Evolutionary conservation across 2,797 vertebrate species (phyloP).

Genomic region (Acrossocheilus wenchowensis): DNA sequence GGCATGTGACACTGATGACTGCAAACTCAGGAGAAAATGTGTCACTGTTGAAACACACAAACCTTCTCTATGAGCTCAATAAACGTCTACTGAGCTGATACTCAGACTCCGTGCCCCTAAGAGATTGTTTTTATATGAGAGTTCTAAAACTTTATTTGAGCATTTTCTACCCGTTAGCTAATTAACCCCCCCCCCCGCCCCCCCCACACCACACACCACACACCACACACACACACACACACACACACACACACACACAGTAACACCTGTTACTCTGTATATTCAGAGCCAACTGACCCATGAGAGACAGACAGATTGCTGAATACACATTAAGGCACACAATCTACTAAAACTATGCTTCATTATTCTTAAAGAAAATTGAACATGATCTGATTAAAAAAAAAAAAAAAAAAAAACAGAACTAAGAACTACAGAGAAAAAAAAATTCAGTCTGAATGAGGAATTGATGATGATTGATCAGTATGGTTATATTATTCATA

Average conservation of each 20-base stretch:
- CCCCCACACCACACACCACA: not conserved
- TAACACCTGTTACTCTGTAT: constrained; percentile 4
- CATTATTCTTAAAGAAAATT: not conserved
- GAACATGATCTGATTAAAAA: not conserved
- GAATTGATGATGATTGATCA: not conserved
- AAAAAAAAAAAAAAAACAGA: not conserved
- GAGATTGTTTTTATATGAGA: not conserved
- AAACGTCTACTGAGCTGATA: not conserved
- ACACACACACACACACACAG: not conserved
- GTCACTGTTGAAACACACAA: constrained; percentile 20
- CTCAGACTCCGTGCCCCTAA: not conserved
- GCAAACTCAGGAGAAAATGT: constrained; percentile 19
- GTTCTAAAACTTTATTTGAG: not conserved
- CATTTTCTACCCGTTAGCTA: not conserved
- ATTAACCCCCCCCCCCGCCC: too few species aligned
- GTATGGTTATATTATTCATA: not conserved
- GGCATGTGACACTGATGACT: not conserved
- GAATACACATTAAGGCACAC: constrained; percentile 52
- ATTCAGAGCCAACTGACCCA: constrained; percentile 6
- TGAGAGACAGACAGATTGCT: constrained; percentile 66
- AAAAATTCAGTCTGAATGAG: constrained; percentile 36
- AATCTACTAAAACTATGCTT: not conserved
- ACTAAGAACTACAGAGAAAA: constrained; percentile 21
- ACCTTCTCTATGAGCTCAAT: not conserved
- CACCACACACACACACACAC: not conserved